Conservation (phyloP, 2,888 invertebrate species). For the Helobdella robusta region DNA sequence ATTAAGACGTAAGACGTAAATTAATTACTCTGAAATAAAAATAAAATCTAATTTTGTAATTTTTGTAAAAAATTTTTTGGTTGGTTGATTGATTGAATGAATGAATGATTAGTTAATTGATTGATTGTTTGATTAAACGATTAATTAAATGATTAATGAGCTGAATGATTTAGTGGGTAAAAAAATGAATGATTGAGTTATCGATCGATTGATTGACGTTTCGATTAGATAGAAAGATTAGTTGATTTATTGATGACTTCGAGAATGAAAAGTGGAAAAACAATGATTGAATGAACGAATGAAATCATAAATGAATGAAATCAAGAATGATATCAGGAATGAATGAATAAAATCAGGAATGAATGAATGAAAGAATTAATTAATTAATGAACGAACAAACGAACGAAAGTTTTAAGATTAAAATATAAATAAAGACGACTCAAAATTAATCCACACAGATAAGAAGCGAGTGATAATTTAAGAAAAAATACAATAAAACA, state of each 20-base stretch:
- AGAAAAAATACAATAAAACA: too few relatives aligned
- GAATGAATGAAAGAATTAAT: background rate
- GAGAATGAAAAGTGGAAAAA: too few relatives aligned
- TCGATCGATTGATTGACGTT: background rate
- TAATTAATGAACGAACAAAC: background rate
- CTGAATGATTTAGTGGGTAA: background rate
- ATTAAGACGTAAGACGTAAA: too few relatives aligned
- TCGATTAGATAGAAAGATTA: too few relatives aligned
- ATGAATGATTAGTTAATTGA: background rate
- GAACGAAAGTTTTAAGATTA: background rate
- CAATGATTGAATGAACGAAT: background rate
- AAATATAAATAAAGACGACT: too few relatives aligned
- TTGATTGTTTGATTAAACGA: background rate
- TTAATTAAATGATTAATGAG: background rate
- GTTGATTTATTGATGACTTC: too few relatives aligned
- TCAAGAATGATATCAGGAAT: background rate
- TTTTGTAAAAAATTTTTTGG: too few relatives aligned
- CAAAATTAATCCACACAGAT: too few relatives aligned
- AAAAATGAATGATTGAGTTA: background rate
- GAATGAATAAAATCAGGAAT: background rate
- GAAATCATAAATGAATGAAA: background rate
- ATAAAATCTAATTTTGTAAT: too few relatives aligned
- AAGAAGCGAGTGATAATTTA: too few relatives aligned
- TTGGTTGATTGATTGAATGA: background rate
- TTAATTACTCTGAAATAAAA: too few relatives aligned